Conservation (phyloP, 2,888 invertebrate species). For the Argyresthia goedartella region DNA sequence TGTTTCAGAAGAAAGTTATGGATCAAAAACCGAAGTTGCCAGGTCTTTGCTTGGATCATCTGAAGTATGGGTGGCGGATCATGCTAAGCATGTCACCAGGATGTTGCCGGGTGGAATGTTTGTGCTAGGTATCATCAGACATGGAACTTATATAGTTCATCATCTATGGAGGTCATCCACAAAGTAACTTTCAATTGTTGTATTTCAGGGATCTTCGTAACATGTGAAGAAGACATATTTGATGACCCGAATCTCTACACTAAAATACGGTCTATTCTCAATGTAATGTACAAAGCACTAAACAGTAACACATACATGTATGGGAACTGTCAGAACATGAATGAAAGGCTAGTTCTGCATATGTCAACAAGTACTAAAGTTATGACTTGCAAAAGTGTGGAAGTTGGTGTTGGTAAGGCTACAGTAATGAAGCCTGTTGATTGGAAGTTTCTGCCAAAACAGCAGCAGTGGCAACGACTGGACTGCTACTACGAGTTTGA, state of each 20-base stretch:
- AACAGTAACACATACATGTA: conserved; percentile 69
- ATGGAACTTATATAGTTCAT: neutral
- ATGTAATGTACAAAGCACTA: conserved; percentile 68
- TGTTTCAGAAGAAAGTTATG: conserved; percentile 37
- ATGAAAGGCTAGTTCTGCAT: conserved; percentile 77
- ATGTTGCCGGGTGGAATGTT: conserved; percentile 94
- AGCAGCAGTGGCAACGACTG: conserved; percentile 81
- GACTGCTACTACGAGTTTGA: conserved; percentile 84
- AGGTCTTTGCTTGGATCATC: conserved; percentile 70
- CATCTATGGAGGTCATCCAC: neutral
- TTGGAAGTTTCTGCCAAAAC: conserved; percentile 79
- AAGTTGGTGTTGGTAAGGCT: conserved; percentile 55
- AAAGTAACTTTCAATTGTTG: neutral
- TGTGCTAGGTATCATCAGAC: conserved; percentile 73
- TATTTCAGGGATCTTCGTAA: conserved; percentile 77
- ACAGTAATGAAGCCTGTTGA: conserved; percentile 77
- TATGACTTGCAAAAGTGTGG: conserved; percentile 75
- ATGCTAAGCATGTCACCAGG: conserved; percentile 87
- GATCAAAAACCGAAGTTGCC: conserved; percentile 40
- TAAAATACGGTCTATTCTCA: conserved; percentile 71
- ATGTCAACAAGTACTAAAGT: conserved; percentile 65
- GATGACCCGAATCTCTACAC: conserved; percentile 65
- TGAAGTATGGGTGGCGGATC: conserved; percentile 81
- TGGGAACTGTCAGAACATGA: conserved; percentile 62
- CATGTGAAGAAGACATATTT: conserved; percentile 76